Evolutionary conservation across 2,888 invertebrate genomes (phyloP), one percentile per base, ranked within the genome.

Genomic region (Latrodectus elegans): DNA sequence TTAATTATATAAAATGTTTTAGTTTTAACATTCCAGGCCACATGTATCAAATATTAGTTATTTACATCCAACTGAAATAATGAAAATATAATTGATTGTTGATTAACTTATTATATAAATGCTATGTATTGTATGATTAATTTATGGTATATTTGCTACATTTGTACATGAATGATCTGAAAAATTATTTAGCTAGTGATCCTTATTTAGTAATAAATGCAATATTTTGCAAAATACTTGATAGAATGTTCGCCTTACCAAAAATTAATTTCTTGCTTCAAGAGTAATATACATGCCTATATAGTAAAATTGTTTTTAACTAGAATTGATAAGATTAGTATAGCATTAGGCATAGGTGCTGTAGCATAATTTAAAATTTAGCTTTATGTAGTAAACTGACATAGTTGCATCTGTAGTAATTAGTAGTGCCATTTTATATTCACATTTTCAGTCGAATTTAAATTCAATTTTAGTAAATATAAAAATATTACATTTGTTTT

Each of bases 371-470:
- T 55, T 60, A 72, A 65, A 64, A 76, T 76, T 65, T 68, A 86
- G 86, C 86, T 77, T 86, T 74, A 51, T 73, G 72, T 86, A 86
- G 86, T 52, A 72, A 53, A 67, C 60, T 76, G n/a, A 85, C 64
- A 70, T 81, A 81, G 81, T 53, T 86, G 86, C 86, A 86, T 86
- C 52, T 64, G 86, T 86, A 86, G 86, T 75, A 76, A 53, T 76
- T 85, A 85, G 80, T 64, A 52, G 38, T 38, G 52, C 51, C 22
- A 17, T 55, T 51, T 38, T 49, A 49, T 49, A 71, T 49, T 71
- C 49, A 49, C 71, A 49, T 64, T 64, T 64, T 8, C 15, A 64
- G 14, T 64, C 10, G 15, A 64, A 8, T 12, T 64, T 15, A 12
- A 38, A 38, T 38, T 38, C 38, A 6, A 38, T 38, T 38, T 38